phyloP scores from a whole-genome alignment of 1,140 invertebrate species.

The Drosophila santomea region DNA sequence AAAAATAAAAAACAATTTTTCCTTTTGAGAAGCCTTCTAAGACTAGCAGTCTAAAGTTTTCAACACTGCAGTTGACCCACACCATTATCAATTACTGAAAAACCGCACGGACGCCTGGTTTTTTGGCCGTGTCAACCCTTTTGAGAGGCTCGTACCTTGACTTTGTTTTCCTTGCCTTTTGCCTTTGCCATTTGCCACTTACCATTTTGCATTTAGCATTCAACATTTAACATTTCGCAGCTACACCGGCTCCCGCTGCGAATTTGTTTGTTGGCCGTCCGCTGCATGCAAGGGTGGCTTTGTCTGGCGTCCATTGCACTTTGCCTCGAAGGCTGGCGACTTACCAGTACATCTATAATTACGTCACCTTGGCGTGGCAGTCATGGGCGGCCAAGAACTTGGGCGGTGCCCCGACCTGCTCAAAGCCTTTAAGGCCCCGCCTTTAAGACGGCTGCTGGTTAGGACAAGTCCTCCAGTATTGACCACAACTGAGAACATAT shows the following conservation, averaged over 20 bases:
- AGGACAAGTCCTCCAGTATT: constrained; percentile 12
- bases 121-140: constrained; percentile 57
- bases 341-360: constrained; percentile 76
- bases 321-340: constrained; percentile 48
- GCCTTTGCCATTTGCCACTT: neutral
- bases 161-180: constrained; percentile 35
- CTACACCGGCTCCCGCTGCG: constrained; percentile 34
- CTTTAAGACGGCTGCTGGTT: constrained; percentile 22
- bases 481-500: constrained; percentile 63
- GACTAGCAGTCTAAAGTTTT: neutral
- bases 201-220: constrained; percentile 11
- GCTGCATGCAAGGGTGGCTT: constrained; percentile 55
- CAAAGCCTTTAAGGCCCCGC: constrained; percentile 15
- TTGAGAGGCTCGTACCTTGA: constrained; percentile 37
- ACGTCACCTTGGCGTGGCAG: constrained; percentile 68
- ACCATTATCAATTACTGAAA: constrained; percentile 14
- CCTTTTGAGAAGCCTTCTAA: no score
- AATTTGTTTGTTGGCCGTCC: constrained; percentile 40
- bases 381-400: constrained; percentile 45
- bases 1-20: neutral
- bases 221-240: constrained; percentile 25
- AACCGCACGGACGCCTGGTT: constrained; percentile 25
- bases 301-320: constrained; percentile 66
- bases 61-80: constrained; percentile 1
- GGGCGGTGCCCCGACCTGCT: constrained; percentile 12